Evolutionary conservation across 2,888 invertebrate species (phyloP).

Genomic region (Agapetus fuscipes): DNA sequence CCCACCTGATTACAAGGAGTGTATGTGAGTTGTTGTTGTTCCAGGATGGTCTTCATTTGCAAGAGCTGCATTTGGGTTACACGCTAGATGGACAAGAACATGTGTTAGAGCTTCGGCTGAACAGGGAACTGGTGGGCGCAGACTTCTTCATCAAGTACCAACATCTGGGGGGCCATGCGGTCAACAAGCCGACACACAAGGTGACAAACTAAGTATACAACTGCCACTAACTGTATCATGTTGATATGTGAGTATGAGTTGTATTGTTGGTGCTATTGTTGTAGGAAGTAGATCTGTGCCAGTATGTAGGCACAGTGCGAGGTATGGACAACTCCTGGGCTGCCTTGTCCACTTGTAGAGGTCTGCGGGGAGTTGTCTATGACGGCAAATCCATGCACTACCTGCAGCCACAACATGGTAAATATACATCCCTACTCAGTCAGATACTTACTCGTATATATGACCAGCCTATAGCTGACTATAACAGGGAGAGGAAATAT

Average conservation of each 20-base stretch:
- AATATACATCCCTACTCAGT: slow-evolving; percentile 1
- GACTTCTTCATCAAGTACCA: slow-evolving; percentile 56
- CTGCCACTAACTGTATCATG: background rate
- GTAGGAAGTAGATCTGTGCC: slow-evolving; percentile 65
- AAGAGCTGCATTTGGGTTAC: slow-evolving; percentile 53
- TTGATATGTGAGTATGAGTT: background rate
- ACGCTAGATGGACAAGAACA: slow-evolving; percentile 56
- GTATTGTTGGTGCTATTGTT: slow-evolving; percentile 23
- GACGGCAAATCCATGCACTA: slow-evolving; percentile 70
- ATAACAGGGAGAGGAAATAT: too few relatives aligned
- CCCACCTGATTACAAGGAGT: too few relatives aligned
- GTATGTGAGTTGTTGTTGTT: too few relatives aligned
- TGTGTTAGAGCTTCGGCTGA: slow-evolving; percentile 60
- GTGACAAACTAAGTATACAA: slow-evolving; percentile 29
- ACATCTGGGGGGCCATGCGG: slow-evolving; percentile 43
- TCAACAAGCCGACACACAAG: slow-evolving; percentile 45
- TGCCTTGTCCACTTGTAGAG: slow-evolving; percentile 75
- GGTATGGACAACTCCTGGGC: slow-evolving; percentile 65
- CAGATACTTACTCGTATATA: too few relatives aligned
- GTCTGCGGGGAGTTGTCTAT: slow-evolving; percentile 66
- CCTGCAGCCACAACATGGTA: slow-evolving; percentile 44
- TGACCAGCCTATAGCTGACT: too few relatives aligned
- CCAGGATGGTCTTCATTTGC: slow-evolving; percentile 40
- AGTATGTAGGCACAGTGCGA: slow-evolving; percentile 67
- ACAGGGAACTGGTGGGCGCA: slow-evolving; percentile 59